A percentile compares a stretch with the other conserved stretches of the same genome.
Conservation (phyloP, 2,888 invertebrate species). For the Bombylius discolor region DNA sequence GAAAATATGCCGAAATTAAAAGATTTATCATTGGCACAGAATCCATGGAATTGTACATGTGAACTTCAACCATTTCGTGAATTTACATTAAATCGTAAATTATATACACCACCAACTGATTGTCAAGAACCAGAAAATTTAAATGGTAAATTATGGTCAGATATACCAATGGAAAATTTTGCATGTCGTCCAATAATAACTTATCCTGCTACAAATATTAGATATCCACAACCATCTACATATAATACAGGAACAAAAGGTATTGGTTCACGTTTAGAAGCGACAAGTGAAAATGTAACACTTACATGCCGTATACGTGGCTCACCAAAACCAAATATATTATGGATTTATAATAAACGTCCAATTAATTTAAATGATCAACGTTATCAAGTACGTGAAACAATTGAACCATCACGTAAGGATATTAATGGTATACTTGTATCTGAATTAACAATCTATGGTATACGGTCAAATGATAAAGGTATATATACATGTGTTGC, state of each 20-base stretch:
- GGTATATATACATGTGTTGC: slow-evolving; percentile 70
- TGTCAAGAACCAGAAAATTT: slow-evolving; percentile 59
- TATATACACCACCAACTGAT: slow-evolving; percentile 61
- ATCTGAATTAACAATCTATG: slow-evolving; percentile 50
- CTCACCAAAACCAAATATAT: slow-evolving; percentile 36
- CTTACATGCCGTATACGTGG: slow-evolving; percentile 47
- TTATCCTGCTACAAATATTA: slow-evolving; percentile 37
- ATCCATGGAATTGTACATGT: slow-evolving; percentile 85
- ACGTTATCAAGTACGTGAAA: slow-evolving; percentile 26
- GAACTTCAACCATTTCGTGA: slow-evolving; percentile 64
- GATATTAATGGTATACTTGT: slow-evolving; percentile 19
- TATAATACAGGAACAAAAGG: slow-evolving; percentile 47
- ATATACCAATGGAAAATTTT: slow-evolving; percentile 56
- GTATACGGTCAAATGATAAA: slow-evolving; percentile 49
- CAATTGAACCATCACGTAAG: slow-evolving; percentile 23
- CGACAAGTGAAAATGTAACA: slow-evolving; percentile 48
- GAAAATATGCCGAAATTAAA: slow-evolving; percentile 51
- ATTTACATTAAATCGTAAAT: slow-evolving; percentile 56
- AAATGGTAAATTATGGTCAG: slow-evolving; percentile 58
- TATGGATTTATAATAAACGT: slow-evolving; percentile 47
- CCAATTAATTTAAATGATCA: slow-evolving; percentile 38
- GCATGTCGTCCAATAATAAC: slow-evolving; percentile 70
- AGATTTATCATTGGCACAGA: slow-evolving; percentile 62
- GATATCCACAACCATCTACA: slow-evolving; percentile 30
- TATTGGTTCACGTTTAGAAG: slow-evolving; percentile 39